A percentile compares a stretch with the other conserved stretches of the same genome.
phyloP scores from a whole-genome alignment of 2,113 vertebrate species.

The Phylloscopus whistleri region DNA sequence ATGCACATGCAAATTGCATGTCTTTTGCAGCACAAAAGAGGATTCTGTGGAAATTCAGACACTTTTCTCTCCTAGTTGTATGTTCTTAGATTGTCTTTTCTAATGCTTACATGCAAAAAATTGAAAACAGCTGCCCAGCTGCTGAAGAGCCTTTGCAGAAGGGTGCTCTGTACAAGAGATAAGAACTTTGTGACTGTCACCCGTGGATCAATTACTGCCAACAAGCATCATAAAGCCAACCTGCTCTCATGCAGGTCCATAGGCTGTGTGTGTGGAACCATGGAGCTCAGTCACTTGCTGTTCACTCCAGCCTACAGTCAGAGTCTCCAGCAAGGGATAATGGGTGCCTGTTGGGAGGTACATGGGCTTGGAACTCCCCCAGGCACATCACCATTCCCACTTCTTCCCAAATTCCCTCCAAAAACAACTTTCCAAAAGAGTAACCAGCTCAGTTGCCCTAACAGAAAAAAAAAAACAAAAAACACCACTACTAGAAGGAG shows the following conservation, averaged over 20 bases:
- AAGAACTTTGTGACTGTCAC: not conserved
- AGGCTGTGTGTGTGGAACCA: not conserved
- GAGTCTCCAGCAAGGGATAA: not conserved
- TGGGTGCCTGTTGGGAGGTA: not conserved
- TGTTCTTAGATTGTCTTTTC: slow-evolving; percentile 10
- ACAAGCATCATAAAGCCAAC: not conserved
- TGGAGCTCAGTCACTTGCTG: not conserved
- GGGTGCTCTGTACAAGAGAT: not conserved
- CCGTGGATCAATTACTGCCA: not conserved
- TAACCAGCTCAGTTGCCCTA: not conserved
- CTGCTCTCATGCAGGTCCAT: accelerated
- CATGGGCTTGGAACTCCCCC: not conserved
- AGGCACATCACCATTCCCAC: no score
- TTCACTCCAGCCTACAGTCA: not conserved
- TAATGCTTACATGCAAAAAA: not conserved
- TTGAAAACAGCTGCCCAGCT: slow-evolving; percentile 22
- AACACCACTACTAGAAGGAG: not conserved
- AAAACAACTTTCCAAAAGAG: not conserved
- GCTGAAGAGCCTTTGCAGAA: slow-evolving; percentile 20
- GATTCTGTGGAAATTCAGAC: slow-evolving; percentile 41
- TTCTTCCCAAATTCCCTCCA: not conserved
- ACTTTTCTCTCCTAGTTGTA: not conserved
- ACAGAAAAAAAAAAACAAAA: not conserved
- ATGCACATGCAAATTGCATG: not conserved
- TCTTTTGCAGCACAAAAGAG: slow-evolving; percentile 15